Evolutionary conservation across 2,888 invertebrate species (phyloP).

Genomic region (Leptopilina drosophilae): DNA sequence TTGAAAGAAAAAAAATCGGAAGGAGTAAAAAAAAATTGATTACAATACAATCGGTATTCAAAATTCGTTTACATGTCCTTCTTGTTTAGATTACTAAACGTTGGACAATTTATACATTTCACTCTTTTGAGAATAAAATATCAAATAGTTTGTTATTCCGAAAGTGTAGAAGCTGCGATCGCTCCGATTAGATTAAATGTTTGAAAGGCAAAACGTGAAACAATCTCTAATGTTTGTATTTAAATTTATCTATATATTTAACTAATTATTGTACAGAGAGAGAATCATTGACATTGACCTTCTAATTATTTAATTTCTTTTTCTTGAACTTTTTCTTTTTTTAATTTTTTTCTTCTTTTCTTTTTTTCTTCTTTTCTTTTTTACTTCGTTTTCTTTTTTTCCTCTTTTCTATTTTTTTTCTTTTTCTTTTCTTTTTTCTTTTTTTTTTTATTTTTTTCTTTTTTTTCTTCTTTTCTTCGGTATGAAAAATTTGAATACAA

Average conservation of each 20-base stretch:
- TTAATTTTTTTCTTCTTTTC: no score
- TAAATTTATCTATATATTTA: not conserved
- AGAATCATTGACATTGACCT: not conserved
- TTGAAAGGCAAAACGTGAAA: constrained; percentile 42
- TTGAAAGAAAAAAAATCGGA: not conserved
- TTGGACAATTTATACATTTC: constrained; percentile 47
- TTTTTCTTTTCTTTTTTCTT: no score
- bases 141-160: constrained; percentile 49
- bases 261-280: not conserved
- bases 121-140: constrained; percentile 48
- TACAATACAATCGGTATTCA: constrained; percentile 51
- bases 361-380: no score
- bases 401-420: no score
- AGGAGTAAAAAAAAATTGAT: constrained; percentile 38
- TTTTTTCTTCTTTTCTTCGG: no score
- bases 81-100: constrained; percentile 41
- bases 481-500: no score
- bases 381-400: no score
- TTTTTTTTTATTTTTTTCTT: no score
- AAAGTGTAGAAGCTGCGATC: constrained; percentile 41
- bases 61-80: constrained; percentile 41
- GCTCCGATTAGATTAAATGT: constrained; percentile 39
- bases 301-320: not conserved
- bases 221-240: constrained; percentile 8
- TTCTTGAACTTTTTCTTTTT: no score